A percentile compares a stretch with the other conserved stretches of the same genome.
These are phyloP conservation scores for Chrysolina haemoptera DNA, from an alignment of 2,888 invertebrate genomes.

Conservation along the genomic window DNA sequence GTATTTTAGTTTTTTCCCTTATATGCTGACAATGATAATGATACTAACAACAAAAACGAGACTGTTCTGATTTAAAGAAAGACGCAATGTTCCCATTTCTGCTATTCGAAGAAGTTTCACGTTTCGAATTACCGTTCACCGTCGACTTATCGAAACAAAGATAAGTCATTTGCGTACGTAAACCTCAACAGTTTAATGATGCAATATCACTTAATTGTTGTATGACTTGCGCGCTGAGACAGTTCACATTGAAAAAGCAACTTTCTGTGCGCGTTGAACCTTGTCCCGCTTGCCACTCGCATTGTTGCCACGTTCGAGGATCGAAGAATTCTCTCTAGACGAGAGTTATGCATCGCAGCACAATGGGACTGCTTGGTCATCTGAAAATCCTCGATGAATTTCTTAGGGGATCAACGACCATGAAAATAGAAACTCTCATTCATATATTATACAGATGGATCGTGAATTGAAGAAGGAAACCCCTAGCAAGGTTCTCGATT, in stretches of 20 bases:
- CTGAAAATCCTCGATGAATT: neutral
- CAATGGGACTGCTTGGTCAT: conserved; percentile 10
- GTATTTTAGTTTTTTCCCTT: too few relatives aligned
- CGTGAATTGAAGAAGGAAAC: too few relatives aligned
- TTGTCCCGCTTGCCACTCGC: conserved; percentile 51
- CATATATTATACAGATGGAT: too few relatives aligned
- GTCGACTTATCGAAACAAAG: conserved; percentile 25
- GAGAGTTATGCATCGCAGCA: neutral
- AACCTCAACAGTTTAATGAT: conserved; percentile 36
- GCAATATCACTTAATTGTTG: conserved; percentile 44
- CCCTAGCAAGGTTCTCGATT: too few relatives aligned
- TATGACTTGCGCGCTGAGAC: conserved; percentile 41
- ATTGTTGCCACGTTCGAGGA: conserved; percentile 29
- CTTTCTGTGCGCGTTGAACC: conserved; percentile 55
- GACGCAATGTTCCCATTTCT: neutral
- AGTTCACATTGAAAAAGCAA: conserved; percentile 47
- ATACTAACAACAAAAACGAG: too few relatives aligned
- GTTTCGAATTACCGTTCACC: neutral
- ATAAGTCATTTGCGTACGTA: conserved; percentile 38
- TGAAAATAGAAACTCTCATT: neutral
- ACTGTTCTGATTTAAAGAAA: too few relatives aligned
- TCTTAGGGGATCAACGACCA: neutral
- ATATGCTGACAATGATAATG: too few relatives aligned
- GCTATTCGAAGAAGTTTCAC: neutral
- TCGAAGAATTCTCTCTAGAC: conserved; percentile 3